Conservation (phyloP, 2,113 vertebrate species). For the Sarotherodon lohbergeri region DNA sequence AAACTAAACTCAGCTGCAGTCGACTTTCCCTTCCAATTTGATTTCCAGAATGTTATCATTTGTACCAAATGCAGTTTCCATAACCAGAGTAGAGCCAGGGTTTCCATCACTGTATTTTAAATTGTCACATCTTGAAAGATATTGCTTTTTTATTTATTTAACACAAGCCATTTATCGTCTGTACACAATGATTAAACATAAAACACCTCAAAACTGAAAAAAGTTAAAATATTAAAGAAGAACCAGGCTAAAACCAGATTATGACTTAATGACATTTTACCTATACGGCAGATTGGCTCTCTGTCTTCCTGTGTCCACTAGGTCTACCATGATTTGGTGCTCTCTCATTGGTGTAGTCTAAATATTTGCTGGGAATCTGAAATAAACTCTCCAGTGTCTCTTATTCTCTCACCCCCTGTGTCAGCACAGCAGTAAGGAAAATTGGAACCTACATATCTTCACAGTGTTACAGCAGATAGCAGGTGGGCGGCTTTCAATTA, state of each 20-base stretch:
- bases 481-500: not conserved
- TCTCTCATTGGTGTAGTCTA: not conserved
- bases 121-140: not conserved
- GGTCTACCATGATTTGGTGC: not conserved
- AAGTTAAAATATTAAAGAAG: not conserved
- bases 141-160: fast-evolving
- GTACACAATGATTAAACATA: not conserved
- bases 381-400: not conserved
- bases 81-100: not conserved
- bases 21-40: not conserved
- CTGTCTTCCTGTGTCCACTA: not conserved
- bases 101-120: fast-evolving
- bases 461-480: not conserved
- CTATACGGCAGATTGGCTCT: not conserved
- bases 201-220: not conserved
- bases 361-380: not conserved
- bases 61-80: not conserved
- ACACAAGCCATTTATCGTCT: not conserved
- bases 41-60: not conserved
- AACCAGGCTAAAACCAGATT: not conserved
- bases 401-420: not conserved
- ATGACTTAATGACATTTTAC: fast-evolving
- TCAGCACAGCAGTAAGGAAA: not conserved
- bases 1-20: not conserved
- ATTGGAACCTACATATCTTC: not conserved